Base-by-base conservation (phyloP, 1,140 invertebrate genomes). In the Lordiphosa mommai region DNA sequence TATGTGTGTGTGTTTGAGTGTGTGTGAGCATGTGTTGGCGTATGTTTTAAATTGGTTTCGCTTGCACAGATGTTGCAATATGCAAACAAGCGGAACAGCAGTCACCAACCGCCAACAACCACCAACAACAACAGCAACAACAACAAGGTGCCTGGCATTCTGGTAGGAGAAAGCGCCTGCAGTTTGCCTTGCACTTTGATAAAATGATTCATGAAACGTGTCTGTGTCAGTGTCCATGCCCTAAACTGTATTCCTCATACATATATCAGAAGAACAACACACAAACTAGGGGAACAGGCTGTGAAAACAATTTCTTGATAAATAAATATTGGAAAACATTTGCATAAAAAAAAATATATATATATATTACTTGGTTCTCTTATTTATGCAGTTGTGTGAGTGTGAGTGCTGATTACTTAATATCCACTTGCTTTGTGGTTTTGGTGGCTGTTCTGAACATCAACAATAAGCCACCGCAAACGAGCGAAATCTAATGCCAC, bases 31-130 rank as follows among this genome's bases (percentile, higher is more conserved):
- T 79, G 68, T 72, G 68, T 10, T 61, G 73, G 64, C 69, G 64
- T 79, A 69, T 79, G 74, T 65, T 72, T 72, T 48, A 58, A 72
- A 79, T 69, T 65, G 73, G 68, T 79, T 61, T 72, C 60, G 73
- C 74, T 79, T 80, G 69, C 64, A 79, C 74, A 79, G 74, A 79
- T 79, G 74, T 79, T 79, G 74, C 74, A 79, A 79, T 70, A 79
- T 79, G 74, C 74, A 79, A 79, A 79, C 73, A 79, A 72, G 73
- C 73, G 59, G 44, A 64, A 72, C 74, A 69, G 33, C 72, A 63
- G 67, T 67, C 65, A 57, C 41, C 60, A 61, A 34, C 49, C 27
- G 23, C 34, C 34, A 13, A 38, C 53, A 48, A 12, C 30, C 46
- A 50, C 56, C 43, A 27, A 6, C 48, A 33, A 20, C 20, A 20